Evolutionary conservation across 2,113 vertebrate genomes (phyloP).

Genomic region (Struthidea cinerea): DNA sequence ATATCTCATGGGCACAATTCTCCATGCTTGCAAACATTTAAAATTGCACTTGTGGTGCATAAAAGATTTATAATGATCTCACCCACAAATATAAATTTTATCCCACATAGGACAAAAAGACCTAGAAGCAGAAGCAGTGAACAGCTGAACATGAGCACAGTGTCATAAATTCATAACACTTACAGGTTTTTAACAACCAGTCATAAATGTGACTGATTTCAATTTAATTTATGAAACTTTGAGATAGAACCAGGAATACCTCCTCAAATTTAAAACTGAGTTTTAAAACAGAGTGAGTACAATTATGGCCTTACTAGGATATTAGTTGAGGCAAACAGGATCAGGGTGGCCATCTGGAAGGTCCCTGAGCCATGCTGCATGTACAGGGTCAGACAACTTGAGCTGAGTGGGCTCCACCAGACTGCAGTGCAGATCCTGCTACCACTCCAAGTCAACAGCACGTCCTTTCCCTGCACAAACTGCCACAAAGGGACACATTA

Average conservation of each 20-base stretch:
- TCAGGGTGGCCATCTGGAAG: not conserved
- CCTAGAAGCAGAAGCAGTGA: constrained; percentile 60
- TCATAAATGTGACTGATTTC: constrained; percentile 69
- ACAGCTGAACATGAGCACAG: constrained; percentile 63
- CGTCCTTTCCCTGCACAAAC: not conserved
- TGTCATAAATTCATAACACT: constrained; percentile 68
- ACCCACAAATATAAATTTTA: constrained; percentile 71
- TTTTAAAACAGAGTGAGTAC: not conserved
- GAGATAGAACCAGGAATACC: constrained; percentile 47
- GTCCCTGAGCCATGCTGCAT: not conserved
- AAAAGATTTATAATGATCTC: constrained; percentile 75
- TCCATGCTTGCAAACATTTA: constrained; percentile 68
- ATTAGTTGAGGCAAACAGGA: not conserved
- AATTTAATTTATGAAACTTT: constrained; percentile 67
- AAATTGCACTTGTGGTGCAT: constrained; percentile 69
- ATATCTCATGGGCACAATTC: constrained; percentile 62
- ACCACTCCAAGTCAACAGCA: not conserved
- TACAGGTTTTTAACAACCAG: constrained; percentile 65
- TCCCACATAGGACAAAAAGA: constrained; percentile 55
- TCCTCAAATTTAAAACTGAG: constrained; percentile 30
- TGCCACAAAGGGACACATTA: not conserved
- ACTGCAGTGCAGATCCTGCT: not conserved
- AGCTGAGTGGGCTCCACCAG: not conserved
- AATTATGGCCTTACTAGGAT: not conserved
- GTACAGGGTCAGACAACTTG: not conserved